phyloP scores from a whole-genome alignment of 2,797 vertebrate species.

The Pantherophis alleghaniensis region DNA sequence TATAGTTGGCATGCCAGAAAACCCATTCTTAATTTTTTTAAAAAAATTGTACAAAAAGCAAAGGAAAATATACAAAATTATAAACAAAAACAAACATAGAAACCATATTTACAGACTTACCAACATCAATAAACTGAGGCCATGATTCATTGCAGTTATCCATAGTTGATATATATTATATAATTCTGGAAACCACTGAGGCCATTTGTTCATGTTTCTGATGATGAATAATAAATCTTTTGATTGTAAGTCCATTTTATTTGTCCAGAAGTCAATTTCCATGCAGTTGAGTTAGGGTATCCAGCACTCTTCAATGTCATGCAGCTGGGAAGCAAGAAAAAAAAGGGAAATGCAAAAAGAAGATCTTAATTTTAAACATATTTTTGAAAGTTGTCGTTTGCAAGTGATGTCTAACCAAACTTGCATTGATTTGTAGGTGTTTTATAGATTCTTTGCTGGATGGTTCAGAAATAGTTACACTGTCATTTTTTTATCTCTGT shows the following conservation, averaged over 20 bases:
- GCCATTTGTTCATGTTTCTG: not conserved
- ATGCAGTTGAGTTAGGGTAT: not conserved
- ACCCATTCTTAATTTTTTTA: not conserved
- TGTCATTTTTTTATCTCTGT: not conserved
- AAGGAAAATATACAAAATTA: not conserved
- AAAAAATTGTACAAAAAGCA: not conserved
- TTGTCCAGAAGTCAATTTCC: not conserved
- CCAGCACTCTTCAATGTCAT: not conserved
- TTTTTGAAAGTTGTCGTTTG: not conserved
- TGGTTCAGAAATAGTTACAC: not conserved
- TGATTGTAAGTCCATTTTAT: not conserved
- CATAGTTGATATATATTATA: not conserved
- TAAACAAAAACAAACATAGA: not conserved
- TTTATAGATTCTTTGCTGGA: not conserved
- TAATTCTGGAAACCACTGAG: not conserved
- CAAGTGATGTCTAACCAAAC: too few relatives aligned
- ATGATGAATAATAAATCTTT: not conserved
- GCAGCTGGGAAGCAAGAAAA: not conserved
- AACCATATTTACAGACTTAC: not conserved
- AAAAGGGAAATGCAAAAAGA: not conserved
- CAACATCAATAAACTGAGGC: not conserved
- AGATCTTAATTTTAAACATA: not conserved
- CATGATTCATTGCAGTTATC: not conserved
- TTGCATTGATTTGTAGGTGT: not conserved
- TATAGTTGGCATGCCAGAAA: not conserved